Evolutionary conservation across 1,140 invertebrate species (phyloP).

Genomic region (Linepithema humile): DNA sequence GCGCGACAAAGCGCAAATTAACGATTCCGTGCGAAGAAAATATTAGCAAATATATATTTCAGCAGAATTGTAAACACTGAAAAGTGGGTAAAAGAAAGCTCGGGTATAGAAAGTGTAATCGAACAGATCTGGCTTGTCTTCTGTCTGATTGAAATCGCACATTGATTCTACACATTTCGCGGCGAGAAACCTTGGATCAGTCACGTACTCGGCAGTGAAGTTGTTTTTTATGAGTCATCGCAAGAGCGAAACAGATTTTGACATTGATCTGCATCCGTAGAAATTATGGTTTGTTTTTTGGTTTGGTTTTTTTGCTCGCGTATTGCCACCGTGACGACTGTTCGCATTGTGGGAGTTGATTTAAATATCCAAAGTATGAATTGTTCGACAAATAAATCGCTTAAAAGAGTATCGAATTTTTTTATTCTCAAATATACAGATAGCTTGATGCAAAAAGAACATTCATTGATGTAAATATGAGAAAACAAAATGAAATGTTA

Average conservation of each 20-base stretch:
- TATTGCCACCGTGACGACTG: neutral
- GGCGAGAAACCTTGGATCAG: slow-evolving; percentile 16
- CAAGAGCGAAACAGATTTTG: neutral
- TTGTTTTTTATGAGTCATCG: slow-evolving; percentile 11
- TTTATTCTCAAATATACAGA: no score
- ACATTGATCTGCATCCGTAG: slow-evolving; percentile 4
- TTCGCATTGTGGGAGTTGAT: neutral
- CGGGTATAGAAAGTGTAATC: neutral
- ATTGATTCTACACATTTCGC: slow-evolving; percentile 17
- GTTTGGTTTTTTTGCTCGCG: neutral
- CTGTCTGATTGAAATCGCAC: slow-evolving; percentile 11
- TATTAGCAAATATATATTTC: neutral
- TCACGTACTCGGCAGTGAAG: slow-evolving; percentile 8
- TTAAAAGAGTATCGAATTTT: no score
- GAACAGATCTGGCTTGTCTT: neutral
- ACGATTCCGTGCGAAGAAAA: no score
- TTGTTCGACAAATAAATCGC: no score
- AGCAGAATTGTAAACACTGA: neutral
- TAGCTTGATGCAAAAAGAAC: no score
- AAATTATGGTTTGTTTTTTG: neutral
- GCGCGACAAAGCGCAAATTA: neutral
- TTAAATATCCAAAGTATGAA: no score
- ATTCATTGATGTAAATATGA: no score
- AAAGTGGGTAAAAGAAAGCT: neutral
- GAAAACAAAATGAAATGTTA: no score